These are phyloP conservation scores for Lingula anatina DNA, from an alignment of 2,888 invertebrate genomes.

Conservation along the genomic window DNA sequence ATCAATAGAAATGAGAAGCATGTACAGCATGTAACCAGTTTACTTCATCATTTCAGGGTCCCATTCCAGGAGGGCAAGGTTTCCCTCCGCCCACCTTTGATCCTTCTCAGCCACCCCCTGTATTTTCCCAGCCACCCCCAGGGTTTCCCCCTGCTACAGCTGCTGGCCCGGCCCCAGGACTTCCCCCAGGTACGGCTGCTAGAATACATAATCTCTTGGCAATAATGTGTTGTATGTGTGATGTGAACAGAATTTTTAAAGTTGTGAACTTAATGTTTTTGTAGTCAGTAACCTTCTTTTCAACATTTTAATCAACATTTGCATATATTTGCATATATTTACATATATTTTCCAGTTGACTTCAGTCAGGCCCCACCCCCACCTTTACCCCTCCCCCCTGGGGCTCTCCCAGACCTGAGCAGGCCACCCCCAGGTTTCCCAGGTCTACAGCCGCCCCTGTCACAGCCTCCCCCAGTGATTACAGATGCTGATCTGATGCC, in stretches of 20 bases:
- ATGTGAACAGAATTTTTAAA: no score
- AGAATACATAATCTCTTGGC: no score
- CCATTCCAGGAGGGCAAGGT: no score
- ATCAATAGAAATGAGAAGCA: no score
- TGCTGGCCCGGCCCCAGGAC: conserved; percentile 10
- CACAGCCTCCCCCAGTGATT: conserved; percentile 33
- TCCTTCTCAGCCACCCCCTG: no score
- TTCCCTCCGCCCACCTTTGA: no score
- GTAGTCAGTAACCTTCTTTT: no score
- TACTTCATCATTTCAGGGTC: no score
- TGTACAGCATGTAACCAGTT: no score
- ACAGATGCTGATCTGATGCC: conserved; percentile 61
- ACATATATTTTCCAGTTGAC: no score
- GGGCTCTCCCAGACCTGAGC: conserved; percentile 11
- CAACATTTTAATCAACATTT: no score
- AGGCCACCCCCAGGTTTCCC: conserved; percentile 74
- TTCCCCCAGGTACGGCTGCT: conserved; percentile 4
- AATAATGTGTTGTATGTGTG: neutral
- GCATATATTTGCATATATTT: no score
- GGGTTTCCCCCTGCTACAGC: conserved; percentile 30
- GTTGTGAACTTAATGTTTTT: neutral
- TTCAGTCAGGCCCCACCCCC: conserved; percentile 24
- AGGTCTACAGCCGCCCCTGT: conserved; percentile 27
- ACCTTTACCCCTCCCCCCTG: conserved; percentile 58
- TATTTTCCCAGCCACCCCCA: conserved; percentile 36